phyloP scores from a whole-genome alignment of 2,113 vertebrate species.

The Clinocottus analis region DNA sequence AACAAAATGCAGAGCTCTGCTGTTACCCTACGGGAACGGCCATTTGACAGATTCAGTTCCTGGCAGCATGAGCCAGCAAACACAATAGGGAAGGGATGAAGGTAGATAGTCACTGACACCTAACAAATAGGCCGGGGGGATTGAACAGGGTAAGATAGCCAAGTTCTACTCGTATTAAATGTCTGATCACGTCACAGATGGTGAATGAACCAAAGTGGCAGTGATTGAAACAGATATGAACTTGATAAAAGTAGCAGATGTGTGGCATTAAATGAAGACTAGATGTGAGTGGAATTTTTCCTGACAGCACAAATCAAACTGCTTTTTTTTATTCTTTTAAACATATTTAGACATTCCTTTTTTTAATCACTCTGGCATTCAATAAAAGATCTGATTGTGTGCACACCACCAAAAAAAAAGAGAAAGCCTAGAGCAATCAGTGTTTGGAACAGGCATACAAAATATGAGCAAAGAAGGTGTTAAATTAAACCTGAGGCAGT shows the following conservation, averaged over 20 bases:
- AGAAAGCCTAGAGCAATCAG: slow-evolving; percentile 22
- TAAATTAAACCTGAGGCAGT: slow-evolving; percentile 49
- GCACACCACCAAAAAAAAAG: neutral
- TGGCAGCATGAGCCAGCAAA: slow-evolving; percentile 64
- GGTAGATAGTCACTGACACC: slow-evolving; percentile 76
- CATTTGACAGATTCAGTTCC: slow-evolving; percentile 72
- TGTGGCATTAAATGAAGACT: slow-evolving; percentile 21
- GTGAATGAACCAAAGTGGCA: slow-evolving; percentile 40
- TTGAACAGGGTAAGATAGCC: slow-evolving; percentile 56
- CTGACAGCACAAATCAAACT: slow-evolving; percentile 10
- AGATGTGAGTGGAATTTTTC: neutral
- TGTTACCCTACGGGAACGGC: slow-evolving; percentile 69
- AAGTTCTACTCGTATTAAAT: slow-evolving; percentile 61
- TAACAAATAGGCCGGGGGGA: slow-evolving; percentile 73
- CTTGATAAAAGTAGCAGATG: slow-evolving; percentile 31
- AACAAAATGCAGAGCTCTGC: slow-evolving; percentile 71
- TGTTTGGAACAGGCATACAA: slow-evolving; percentile 17
- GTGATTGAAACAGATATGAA: slow-evolving; percentile 53
- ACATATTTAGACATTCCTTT: neutral
- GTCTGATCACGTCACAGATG: slow-evolving; percentile 65
- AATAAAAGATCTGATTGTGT: slow-evolving; percentile 27
- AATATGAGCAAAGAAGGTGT: slow-evolving; percentile 39
- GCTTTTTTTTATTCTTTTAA: neutral
- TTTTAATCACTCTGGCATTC: neutral
- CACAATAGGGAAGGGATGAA: slow-evolving; percentile 65